Evolutionary conservation across 2,888 invertebrate species (phyloP), one percentile per base, ranked within the genome.

Genomic region (Ornithoptera priamus): DNA sequence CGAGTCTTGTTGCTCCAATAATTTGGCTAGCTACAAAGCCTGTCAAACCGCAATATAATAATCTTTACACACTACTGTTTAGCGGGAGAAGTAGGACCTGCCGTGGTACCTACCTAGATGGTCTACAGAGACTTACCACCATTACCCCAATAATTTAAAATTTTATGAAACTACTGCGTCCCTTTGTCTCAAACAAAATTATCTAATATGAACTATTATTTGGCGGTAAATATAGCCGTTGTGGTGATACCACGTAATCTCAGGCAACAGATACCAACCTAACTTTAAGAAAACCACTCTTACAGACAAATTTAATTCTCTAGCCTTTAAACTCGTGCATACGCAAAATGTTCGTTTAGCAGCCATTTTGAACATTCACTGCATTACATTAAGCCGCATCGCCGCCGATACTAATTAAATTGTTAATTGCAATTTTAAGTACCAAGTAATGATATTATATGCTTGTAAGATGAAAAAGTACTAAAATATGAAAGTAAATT

Each of bases 281-380:
- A 18, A 53, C 18, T 53, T 7, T 12, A n/a, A 5, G 53, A 4
- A 53, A n/a, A 53, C 53, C 6, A 53, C 53, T 53, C n/a, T 53
- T 53, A 12, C 18, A n/a, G n/a, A 18, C 18, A 24, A 58, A 42
- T 39, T 24, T 36, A 65, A 46, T 60, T 36, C 36, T 36, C 24
- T 18, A 30, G 60, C 30, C 15, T 24, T 60, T 22, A 60, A 60
- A 60, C 22, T 60, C 22, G n/a, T 58, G 57, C 20, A 20, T 57
- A 58, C 57, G 57, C 22, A 58, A 58, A 58, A 58, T 58, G 57
- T 58, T 58, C 57, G 57, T 58, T 58, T 58, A 58, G 57, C 57
- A 56, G 64, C 36, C 57, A 65, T 65, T 65, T 65, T 39, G 39
- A 65, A 65, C 39, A 39, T 57, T 58, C 22, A 58, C 22, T 58